These are phyloP conservation scores for Seriola quinqueradiata DNA, from an alignment of 2,113 vertebrate species.

Conservation along the genomic window DNA sequence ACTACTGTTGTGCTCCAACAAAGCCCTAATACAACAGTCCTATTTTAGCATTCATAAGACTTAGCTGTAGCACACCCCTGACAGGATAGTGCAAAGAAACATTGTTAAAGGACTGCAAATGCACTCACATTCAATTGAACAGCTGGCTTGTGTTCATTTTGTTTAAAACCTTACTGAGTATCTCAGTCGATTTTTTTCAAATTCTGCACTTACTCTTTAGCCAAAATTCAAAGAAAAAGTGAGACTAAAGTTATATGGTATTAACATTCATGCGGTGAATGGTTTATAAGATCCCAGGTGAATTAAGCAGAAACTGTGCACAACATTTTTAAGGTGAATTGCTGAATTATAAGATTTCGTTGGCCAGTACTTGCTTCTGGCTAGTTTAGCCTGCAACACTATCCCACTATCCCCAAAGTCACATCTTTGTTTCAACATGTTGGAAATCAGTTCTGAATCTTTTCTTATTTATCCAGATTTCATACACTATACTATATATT, in stretches of 20 bases:
- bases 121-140: background rate
- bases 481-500: background rate
- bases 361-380: background rate
- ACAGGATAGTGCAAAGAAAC: background rate
- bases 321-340: background rate
- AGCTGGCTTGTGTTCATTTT: background rate
- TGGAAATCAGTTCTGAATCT: background rate
- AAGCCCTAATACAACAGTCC: background rate
- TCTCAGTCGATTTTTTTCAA: background rate
- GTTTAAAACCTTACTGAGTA: background rate
- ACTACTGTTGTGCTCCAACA: background rate
- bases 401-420: background rate
- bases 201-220: background rate
- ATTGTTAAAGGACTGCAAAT: background rate
- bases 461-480: background rate
- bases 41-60: background rate
- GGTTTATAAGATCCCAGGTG: background rate
- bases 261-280: constrained; percentile 7
- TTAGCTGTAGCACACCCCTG: background rate
- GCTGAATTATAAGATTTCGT: background rate
- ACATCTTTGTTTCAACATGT: background rate
- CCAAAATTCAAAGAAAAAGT: background rate
- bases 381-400: background rate
- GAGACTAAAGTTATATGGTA: background rate
- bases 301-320: background rate